These are phyloP conservation scores for Enteromius fasciolatus DNA, from an alignment of 2,797 vertebrate species.

Conservation along the genomic window DNA sequence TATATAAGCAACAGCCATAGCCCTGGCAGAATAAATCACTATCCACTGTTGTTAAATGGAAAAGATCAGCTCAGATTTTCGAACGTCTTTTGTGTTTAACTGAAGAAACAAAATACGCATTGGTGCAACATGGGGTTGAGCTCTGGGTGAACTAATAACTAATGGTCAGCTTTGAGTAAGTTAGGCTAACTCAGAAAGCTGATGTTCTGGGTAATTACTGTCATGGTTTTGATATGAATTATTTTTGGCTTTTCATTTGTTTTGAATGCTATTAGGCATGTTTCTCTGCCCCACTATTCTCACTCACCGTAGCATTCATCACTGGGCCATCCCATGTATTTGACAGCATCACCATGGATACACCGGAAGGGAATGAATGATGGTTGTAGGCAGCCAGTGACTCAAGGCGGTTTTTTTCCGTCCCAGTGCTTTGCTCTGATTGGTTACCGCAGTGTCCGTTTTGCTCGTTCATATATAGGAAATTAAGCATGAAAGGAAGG, in stretches of 20 bases:
- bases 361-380: slow-evolving; percentile 44
- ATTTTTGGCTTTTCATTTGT: background rate
- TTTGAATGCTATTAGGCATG: background rate
- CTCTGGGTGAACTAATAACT: background rate
- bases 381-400: slow-evolving; percentile 16
- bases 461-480: slow-evolving; percentile 16
- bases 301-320: slow-evolving; percentile 35
- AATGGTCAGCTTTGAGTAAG: background rate
- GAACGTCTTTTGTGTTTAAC: background rate
- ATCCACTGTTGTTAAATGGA: background rate
- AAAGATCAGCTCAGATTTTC: background rate
- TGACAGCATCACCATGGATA: slow-evolving; percentile 51
- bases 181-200: background rate
- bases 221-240: background rate
- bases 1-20: background rate
- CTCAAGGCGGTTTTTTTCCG: background rate
- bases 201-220: background rate
- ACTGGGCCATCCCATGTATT: slow-evolving; percentile 5
- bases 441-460: slow-evolving; percentile 34
- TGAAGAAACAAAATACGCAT: background rate
- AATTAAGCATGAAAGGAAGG: slow-evolving; percentile 38
- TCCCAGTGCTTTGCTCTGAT: slow-evolving; percentile 33
- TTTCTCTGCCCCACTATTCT: slow-evolving; percentile 2
- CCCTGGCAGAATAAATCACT: no score
- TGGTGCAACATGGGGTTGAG: background rate